phyloP scores from a whole-genome alignment of 2,113 vertebrate genomes.

The Corydoras maculifer region DNA sequence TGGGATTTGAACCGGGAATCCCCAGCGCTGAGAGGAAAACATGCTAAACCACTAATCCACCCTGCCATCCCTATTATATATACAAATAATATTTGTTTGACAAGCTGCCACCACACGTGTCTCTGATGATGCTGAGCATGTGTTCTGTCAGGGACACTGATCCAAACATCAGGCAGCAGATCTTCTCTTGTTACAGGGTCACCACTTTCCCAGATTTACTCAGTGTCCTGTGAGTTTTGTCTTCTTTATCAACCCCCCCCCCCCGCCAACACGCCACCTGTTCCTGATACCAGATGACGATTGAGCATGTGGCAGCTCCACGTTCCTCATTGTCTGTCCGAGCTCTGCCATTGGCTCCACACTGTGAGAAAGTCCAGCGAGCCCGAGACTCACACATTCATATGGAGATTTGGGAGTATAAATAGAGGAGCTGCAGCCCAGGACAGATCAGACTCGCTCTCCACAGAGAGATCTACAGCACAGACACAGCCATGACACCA shows the following conservation, averaged over 20 bases:
- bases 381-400: conserved; percentile 62
- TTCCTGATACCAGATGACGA: conserved; percentile 48
- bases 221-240: too few species aligned
- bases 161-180: conserved; percentile 25
- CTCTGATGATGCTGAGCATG: conserved; percentile 7
- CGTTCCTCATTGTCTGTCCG: conserved; percentile 29
- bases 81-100: too few species aligned
- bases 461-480: too few species aligned
- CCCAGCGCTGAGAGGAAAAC: too few species aligned
- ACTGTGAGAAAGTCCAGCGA: conserved; percentile 63
- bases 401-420: conserved; percentile 55
- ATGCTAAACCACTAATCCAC: too few species aligned
- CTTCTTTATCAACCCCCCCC: conserved; percentile 37
- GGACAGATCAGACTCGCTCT: conserved; percentile 43
- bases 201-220: conserved; percentile 1
- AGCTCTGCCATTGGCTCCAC: conserved; percentile 58
- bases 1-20: too few species aligned
- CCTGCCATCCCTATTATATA: too few species aligned
- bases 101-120: too few species aligned
- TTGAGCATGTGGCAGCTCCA: conserved; percentile 37
- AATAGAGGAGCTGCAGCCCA: conserved; percentile 55
- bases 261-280: conserved; percentile 45
- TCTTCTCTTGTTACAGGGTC: conserved; percentile 35
- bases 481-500: too few species aligned
- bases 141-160: conserved; percentile 27